Evolutionary conservation across 1,140 invertebrate species (phyloP).

Genomic region (Drosophila carrolli): DNA sequence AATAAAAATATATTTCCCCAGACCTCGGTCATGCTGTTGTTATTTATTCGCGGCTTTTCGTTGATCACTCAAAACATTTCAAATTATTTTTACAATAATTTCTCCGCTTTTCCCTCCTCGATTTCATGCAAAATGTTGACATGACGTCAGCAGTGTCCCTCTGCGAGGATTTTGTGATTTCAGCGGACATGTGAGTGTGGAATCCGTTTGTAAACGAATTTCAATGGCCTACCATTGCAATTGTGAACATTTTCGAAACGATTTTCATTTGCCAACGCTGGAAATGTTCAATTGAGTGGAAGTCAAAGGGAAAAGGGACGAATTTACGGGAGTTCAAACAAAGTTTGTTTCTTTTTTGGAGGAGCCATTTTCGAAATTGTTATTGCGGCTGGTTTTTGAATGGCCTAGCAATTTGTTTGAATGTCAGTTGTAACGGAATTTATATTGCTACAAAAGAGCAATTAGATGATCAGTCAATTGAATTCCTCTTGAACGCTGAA

Average conservation of each 20-base stretch:
- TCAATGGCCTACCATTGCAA: conserved; percentile 29
- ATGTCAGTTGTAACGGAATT: conserved; percentile 2
- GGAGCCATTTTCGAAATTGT: conserved; percentile 15
- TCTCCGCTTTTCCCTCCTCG: background rate
- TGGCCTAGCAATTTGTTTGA: conserved; percentile 19
- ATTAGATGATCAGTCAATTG: background rate
- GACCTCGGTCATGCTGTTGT: conserved; percentile 12
- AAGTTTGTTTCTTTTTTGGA: conserved; percentile 8
- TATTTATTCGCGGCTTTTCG: conserved; percentile 33
- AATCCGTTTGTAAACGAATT: conserved; percentile 32
- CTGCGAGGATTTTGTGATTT: conserved; percentile 20
- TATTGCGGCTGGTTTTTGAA: conserved; percentile 20
- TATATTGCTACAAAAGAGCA: conserved; percentile 3
- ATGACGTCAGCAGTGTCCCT: conserved; percentile 32
- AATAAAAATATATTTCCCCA: background rate
- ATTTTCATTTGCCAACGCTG: conserved; percentile 35
- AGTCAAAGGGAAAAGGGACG: conserved; percentile 4
- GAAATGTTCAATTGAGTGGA: conserved; percentile 37
- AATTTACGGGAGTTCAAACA: conserved; percentile 14
- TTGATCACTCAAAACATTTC: conserved; percentile 43
- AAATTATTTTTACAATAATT: conserved; percentile 48
- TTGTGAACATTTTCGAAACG: conserved; percentile 28
- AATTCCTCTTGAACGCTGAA: background rate
- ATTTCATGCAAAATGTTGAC: conserved; percentile 15
- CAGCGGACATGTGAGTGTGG: conserved; percentile 6